Conservation (phyloP, 2,888 invertebrate species). For the Leptinotarsa peninsularis region DNA sequence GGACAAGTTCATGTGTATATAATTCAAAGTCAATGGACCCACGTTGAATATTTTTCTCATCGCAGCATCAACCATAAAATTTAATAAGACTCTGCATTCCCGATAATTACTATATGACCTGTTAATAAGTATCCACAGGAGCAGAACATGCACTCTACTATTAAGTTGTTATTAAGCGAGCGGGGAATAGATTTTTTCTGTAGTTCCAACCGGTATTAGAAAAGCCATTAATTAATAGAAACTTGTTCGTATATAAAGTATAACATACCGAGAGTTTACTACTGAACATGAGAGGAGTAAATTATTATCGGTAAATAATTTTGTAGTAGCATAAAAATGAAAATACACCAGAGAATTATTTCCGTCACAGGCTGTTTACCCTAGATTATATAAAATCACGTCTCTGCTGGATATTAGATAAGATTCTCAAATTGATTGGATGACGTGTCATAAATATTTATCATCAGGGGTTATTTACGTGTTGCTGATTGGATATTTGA, state of each 20-base stretch:
- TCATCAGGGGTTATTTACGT: too few relatives aligned
- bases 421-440: not conserved
- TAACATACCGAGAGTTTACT: conserved; percentile 41
- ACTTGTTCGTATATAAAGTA: conserved; percentile 41
- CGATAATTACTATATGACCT: conserved; percentile 40
- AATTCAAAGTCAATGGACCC: conserved; percentile 17
- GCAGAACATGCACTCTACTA: conserved; percentile 36
- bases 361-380: conserved; percentile 10
- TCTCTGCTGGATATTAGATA: not conserved
- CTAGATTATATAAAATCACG: not conserved
- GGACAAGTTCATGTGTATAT: not conserved
- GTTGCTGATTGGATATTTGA: too few relatives aligned
- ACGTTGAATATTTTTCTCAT: not conserved
- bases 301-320: conserved; percentile 30
- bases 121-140: conserved; percentile 41
- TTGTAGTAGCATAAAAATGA: conserved; percentile 15
- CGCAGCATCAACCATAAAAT: conserved; percentile 23
- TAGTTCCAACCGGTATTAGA: conserved; percentile 41
- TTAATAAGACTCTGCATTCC: conserved; percentile 27
- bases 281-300: conserved; percentile 33
- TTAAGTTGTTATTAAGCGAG: conserved; percentile 40
- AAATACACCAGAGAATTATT: conserved; percentile 5
- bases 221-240: conserved; percentile 41
- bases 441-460: not conserved
- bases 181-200: conserved; percentile 32